Conservation (phyloP, 2,888 invertebrate genomes). For the Entomobrya proxima region DNA sequence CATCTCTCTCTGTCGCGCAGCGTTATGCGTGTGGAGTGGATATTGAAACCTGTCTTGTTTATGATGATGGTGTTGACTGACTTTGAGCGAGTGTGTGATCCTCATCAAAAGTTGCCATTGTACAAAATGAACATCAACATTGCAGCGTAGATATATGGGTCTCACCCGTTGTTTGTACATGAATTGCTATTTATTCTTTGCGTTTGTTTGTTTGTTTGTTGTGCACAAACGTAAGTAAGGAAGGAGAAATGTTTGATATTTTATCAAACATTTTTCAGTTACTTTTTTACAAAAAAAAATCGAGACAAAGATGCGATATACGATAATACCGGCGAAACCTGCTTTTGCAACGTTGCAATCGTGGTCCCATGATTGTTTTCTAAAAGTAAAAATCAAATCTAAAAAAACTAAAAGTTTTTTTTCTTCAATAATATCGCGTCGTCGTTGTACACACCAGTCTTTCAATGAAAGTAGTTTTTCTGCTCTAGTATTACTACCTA, state of each 20-base stretch:
- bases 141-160: conserved; percentile 8
- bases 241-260: not conserved
- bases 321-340: conserved; percentile 40
- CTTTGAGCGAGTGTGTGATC: not conserved
- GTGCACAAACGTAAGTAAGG: not conserved
- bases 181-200: not conserved
- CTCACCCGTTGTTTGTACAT: not conserved
- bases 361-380: conserved; percentile 29
- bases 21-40: conserved; percentile 1
- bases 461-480: conserved; percentile 42
- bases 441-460: not conserved
- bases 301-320: not conserved
- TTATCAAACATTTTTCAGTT: not conserved
- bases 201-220: not conserved
- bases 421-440: conserved; percentile 18
- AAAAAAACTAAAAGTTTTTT: conserved; percentile 38
- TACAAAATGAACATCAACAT: conserved; percentile 9
- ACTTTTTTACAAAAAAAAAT: not conserved
- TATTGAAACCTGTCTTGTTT: conserved; percentile 31
- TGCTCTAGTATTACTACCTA: not conserved
- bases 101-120: conserved; percentile 3
- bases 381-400: not conserved
- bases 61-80: not conserved
- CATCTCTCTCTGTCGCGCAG: not conserved
- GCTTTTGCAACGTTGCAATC: conserved; percentile 25